A percentile compares a stretch with the other conserved stretches of the same genome.
These are phyloP conservation scores for Hyles euphorbiae DNA, from an alignment of 1,140 invertebrate species.

Conservation along the genomic window DNA sequence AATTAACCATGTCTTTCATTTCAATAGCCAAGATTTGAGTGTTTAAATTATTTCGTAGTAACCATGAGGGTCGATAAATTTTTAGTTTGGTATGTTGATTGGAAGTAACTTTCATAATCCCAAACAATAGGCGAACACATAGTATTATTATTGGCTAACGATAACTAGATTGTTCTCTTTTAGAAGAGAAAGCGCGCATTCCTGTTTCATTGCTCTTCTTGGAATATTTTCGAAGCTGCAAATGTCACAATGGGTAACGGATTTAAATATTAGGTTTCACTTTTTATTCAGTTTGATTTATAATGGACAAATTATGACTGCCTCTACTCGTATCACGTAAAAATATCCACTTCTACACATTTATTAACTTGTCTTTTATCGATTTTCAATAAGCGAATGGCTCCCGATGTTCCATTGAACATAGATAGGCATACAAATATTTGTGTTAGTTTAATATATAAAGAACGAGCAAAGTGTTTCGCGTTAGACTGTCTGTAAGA, in stretches of 20 bases:
- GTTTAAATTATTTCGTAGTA: too few species aligned
- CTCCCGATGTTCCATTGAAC: too few species aligned
- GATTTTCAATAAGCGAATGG: too few species aligned
- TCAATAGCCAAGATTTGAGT: too few species aligned
- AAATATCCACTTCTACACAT: too few species aligned
- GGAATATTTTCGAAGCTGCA: conserved; percentile 62
- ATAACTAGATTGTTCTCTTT: conserved; percentile 56
- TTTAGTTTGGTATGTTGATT: too few species aligned
- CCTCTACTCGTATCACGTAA: too few species aligned
- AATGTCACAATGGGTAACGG: conserved; percentile 69
- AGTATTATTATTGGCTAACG: conserved; percentile 62
- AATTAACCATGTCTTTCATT: too few species aligned
- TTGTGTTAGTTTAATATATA: background rate
- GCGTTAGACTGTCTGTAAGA: background rate
- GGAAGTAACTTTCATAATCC: conserved; percentile 38
- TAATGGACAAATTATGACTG: too few species aligned
- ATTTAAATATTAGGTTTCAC: conserved; percentile 51
- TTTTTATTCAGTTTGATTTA: conserved; percentile 9
- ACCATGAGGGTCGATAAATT: too few species aligned
- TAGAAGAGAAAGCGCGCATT: conserved; percentile 57
- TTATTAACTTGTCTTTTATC: too few species aligned
- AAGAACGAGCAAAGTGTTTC: background rate
- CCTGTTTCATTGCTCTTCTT: conserved; percentile 50
- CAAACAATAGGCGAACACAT: conserved; percentile 55
- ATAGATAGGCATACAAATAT: too few species aligned